Conservation (phyloP, 2,797 vertebrate species). For the Sandelia bainsii region DNA sequence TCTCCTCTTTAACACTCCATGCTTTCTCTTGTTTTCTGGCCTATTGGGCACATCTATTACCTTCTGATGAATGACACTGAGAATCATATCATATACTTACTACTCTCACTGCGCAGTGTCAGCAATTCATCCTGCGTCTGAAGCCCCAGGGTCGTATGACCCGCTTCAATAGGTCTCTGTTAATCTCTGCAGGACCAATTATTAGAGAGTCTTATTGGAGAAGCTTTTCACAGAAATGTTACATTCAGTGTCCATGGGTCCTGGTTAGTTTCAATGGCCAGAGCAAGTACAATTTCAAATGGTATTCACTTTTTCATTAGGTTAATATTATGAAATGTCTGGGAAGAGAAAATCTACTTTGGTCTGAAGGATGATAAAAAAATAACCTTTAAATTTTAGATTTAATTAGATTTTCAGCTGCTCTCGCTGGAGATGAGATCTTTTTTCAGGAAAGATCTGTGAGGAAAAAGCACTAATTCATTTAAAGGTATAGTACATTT, state of each 20-base stretch:
- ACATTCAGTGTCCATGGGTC: constrained; percentile 1
- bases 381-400: not conserved
- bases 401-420: not conserved
- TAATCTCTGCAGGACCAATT: constrained; percentile 70
- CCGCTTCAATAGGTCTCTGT: constrained; percentile 49
- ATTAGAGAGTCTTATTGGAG: constrained; percentile 55
- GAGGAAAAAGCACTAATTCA: not conserved
- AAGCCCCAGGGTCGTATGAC: constrained; percentile 47
- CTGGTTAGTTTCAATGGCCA: constrained; percentile 10
- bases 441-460: not conserved
- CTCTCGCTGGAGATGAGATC: not conserved
- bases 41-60: constrained; percentile 75
- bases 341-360: not conserved
- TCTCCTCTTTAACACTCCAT: constrained; percentile 33
- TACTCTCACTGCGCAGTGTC: constrained; percentile 53
- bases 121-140: constrained; percentile 63
- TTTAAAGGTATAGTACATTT: not conserved
- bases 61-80: constrained; percentile 75
- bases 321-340: constrained; percentile 5
- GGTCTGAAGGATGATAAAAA: not conserved
- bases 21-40: constrained; percentile 72
- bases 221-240: constrained; percentile 32
- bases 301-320: constrained; percentile 2
- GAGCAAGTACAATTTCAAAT: constrained; percentile 6
- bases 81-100: constrained; percentile 64